Base-by-base conservation (phyloP, 2,888 invertebrate genomes). In the Spatulosminthurus flaviceps region DNA sequence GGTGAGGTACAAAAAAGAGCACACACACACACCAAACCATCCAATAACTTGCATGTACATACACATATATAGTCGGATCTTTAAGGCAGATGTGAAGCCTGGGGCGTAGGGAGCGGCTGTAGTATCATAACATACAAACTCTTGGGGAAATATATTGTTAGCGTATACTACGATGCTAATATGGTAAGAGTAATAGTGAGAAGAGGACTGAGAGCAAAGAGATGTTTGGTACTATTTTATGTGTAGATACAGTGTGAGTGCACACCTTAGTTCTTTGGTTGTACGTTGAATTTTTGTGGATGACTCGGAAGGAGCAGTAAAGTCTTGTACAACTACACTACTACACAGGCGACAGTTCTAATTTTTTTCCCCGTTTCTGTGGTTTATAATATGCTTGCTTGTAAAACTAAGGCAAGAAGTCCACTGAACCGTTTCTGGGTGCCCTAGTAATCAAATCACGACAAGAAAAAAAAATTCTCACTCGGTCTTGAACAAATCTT, bases 361-460 rank as follows among this genome's bases (percentile, higher is more conserved):
- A 64, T 22, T 64, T 64, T n/a, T 64, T 64, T 21, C 60, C 60
- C 24, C 4, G 64, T 64, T 26, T 64, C 26, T 64, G 64, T 64
- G 64, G 64, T 64, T 64, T 64, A 24, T n/a, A n/a, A n/a, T n/a
- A n/a, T 11, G 22, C 13, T 64, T 24, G 22, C 26, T 22, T 22
- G 64, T 26, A 73, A 73, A n/a, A 24, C 42, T 19, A 43, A 70
- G 67, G 19, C 69, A 60, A 69, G 61, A 34, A 64, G 26, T 19
- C 34, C 51, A 64, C 41, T 79, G 66, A 79, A 73, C 73, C 78
- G 78, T 79, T 79, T 79, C 73, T 73, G 73, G 73, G 73, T 72
- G 78, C 78, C 78, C 78, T 79, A 79, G 66, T 73, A 79, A 73
- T 73, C 73, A 79, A 79, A 79, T 76, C 75, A 76, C 66, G 66